phyloP scores from a whole-genome alignment of 2,797 vertebrate genomes.

The Melanotaenia pygmaea region DNA sequence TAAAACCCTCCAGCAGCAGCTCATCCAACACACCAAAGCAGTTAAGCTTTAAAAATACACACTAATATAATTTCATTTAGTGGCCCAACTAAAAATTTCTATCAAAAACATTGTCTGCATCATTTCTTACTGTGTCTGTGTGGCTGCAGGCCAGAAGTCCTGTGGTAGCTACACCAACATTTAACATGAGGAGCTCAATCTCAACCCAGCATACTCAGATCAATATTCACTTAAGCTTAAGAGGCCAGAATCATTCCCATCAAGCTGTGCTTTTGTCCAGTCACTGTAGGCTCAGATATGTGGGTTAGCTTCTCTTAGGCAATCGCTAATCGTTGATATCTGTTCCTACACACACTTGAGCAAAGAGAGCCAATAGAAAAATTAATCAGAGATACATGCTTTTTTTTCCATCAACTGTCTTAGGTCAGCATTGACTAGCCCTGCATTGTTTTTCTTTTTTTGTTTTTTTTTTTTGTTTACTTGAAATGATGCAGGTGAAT shows the following conservation, averaged over 20 bases:
- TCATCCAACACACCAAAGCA: not conserved
- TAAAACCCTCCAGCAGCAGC: not conserved
- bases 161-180: conserved; percentile 55
- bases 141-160: conserved; percentile 27
- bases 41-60: not conserved
- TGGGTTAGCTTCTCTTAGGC: conserved; percentile 49
- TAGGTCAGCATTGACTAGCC: not conserved
- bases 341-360: conserved; percentile 57
- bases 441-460: not conserved
- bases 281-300: conserved; percentile 52
- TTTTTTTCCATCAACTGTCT: conserved; percentile 10
- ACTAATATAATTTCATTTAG: not conserved
- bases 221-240: conserved; percentile 80
- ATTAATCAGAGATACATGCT: conserved; percentile 47
- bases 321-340: conserved; percentile 68
- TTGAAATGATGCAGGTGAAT: not conserved
- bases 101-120: not conserved
- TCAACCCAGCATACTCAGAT: conserved; percentile 67
- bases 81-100: not conserved
- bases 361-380: conserved; percentile 58
- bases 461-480: too few relatives aligned
- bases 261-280: conserved; percentile 71
- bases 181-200: conserved; percentile 70
- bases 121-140: conserved; percentile 29
- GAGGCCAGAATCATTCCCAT: conserved; percentile 67